Percentiles rank a stretch among this genome's conserved stretches.
These are phyloP conservation scores for Eira barbara DNA, from an alignment of 2,113 vertebrate species.

Conservation along the genomic window DNA sequence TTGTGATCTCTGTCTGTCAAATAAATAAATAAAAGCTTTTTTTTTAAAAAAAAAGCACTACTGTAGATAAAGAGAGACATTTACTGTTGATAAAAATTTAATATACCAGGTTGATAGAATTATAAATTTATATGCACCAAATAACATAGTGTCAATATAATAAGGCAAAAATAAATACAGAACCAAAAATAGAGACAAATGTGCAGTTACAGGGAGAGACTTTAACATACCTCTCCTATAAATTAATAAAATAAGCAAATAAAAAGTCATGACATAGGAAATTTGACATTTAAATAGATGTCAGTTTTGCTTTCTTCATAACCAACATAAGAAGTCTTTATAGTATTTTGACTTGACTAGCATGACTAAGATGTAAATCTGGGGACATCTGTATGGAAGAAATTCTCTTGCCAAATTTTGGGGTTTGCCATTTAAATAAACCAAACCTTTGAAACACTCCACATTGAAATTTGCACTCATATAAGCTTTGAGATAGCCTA, in stretches of 20 bases:
- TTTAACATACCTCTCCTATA: neutral
- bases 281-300: neutral
- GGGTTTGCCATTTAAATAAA: neutral
- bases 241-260: constrained; percentile 5
- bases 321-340: neutral
- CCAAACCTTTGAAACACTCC: neutral
- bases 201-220: neutral
- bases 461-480: neutral
- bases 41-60: neutral
- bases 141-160: constrained; percentile 19
- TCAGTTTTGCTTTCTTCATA: neutral
- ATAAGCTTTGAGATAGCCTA: neutral
- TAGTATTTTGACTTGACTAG: neutral
- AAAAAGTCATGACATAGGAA: neutral
- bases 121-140: neutral
- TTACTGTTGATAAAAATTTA: neutral
- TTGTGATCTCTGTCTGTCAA: too few species aligned
- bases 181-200: neutral
- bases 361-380: neutral
- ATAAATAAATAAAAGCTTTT: too few species aligned
- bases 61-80: neutral
- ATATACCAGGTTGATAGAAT: neutral
- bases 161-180: neutral
- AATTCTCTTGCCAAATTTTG: neutral
- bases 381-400: neutral